Conservation (phyloP, 23 tunicate genomes). For the Clavelina lepadiformis region DNA sequence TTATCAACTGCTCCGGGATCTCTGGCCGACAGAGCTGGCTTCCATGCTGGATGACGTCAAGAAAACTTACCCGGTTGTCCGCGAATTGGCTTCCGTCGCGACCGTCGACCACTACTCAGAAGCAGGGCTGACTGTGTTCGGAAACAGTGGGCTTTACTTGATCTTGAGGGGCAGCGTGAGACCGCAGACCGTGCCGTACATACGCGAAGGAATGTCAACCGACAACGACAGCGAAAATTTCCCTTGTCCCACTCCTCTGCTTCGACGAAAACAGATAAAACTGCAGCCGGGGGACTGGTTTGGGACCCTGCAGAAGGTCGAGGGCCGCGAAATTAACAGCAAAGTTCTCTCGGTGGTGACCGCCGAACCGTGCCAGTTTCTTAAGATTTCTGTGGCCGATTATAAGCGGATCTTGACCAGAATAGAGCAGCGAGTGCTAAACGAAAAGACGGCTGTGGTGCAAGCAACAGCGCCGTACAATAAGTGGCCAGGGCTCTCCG, state of each 20-base stretch:
- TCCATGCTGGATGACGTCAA: conserved; percentile 20
- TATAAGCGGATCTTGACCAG: conserved; percentile 52
- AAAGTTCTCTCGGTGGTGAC: conserved; percentile 60
- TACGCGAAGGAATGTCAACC: conserved; percentile 7
- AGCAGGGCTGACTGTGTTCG: conserved; percentile 74
- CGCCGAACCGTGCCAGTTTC: conserved; percentile 59
- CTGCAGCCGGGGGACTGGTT: conserved; percentile 65
- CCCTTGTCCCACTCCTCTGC: conserved; percentile 58
- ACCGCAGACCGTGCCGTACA: conserved; percentile 69
- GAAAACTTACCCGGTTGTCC: conserved; percentile 24
- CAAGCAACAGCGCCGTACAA: conserved; percentile 35
- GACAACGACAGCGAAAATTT: conserved; percentile 20
- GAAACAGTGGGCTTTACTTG: conserved; percentile 73
- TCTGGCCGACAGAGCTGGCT: conserved; percentile 64
- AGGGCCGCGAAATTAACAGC: conserved; percentile 52
- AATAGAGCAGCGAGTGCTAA: conserved; percentile 49
- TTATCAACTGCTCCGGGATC: conserved; percentile 32
- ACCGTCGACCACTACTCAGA: conserved; percentile 39
- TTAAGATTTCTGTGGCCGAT: conserved; percentile 68
- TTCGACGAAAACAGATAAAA: conserved; percentile 39
- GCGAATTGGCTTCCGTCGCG: conserved; percentile 44
- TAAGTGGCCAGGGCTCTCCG: conserved; percentile 78
- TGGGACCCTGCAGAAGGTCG: conserved; percentile 64
- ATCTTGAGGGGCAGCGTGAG: conserved; percentile 47
- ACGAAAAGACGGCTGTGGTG: conserved; percentile 49